Percentiles rank a stretch among this genome's conserved stretches.
These are phyloP conservation scores for Tokudaia tokunoshimensis DNA, from an alignment of 2,797 vertebrate genomes.

Conservation along the genomic window DNA sequence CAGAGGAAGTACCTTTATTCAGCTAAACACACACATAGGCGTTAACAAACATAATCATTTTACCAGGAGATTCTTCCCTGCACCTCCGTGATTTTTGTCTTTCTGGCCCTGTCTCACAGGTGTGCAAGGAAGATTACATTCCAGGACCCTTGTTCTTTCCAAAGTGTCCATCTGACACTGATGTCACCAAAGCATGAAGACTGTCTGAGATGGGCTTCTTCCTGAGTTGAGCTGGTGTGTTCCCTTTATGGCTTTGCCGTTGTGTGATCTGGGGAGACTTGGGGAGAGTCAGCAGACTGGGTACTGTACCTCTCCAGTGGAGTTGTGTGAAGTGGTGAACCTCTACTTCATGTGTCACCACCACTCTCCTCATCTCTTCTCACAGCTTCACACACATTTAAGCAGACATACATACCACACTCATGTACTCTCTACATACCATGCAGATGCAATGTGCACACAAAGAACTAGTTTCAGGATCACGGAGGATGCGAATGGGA, in stretches of 20 bases:
- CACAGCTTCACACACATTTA: background rate
- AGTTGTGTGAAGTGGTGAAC: background rate
- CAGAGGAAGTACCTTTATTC: background rate
- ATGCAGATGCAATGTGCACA: background rate
- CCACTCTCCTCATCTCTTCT: background rate
- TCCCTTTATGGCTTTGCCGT: background rate
- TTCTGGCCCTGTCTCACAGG: background rate
- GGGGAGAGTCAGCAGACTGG: background rate
- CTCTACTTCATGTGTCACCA: background rate
- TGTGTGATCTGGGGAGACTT: background rate
- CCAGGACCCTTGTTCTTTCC: background rate
- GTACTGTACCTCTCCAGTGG: rapidly evolving
- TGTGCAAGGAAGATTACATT: background rate
- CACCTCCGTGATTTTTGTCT: background rate
- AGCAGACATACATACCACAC: background rate
- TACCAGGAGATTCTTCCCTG: background rate
- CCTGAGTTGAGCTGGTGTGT: too few species aligned
- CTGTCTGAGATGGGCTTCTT: background rate
- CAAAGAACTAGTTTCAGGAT: background rate
- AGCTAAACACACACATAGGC: background rate
- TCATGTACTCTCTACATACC: background rate
- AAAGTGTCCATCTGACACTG: too few species aligned
- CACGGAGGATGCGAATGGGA: background rate
- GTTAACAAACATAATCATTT: background rate
- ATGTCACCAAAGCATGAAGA: background rate